A percentile compares a stretch with the other conserved stretches of the same genome.
phyloP scores from a whole-genome alignment of 2,113 vertebrate species.

The Rhinolophus sinicus region DNA sequence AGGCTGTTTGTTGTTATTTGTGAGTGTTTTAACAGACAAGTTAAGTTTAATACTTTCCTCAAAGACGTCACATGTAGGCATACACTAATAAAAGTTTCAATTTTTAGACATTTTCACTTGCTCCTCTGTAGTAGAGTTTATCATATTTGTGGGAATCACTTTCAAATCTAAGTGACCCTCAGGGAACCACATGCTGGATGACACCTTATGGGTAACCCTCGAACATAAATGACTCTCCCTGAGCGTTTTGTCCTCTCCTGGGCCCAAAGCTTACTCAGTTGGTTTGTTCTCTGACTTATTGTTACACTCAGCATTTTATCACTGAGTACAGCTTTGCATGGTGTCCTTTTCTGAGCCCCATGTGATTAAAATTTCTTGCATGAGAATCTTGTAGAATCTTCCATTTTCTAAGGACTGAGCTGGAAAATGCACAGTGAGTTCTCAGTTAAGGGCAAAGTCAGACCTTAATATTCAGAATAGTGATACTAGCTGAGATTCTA shows the following conservation, averaged over 20 bases:
- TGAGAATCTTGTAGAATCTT: not conserved
- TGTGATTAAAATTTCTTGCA: not conserved
- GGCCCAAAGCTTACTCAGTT: not conserved
- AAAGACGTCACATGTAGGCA: not conserved
- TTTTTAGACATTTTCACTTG: not conserved
- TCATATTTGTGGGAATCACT: not conserved
- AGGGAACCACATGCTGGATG: not conserved
- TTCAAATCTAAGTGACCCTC: not conserved
- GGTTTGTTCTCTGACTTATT: not conserved
- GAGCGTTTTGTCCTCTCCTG: not conserved
- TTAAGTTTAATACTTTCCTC: slow-evolving; percentile 34
- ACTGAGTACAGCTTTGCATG: not conserved
- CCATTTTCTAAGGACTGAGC: not conserved
- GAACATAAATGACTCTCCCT: not conserved
- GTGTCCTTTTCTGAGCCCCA: not conserved
- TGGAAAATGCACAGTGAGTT: not conserved
- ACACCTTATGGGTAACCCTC: not conserved
- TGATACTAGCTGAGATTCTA: not conserved
- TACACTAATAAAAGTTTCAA: not conserved
- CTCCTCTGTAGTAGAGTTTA: not conserved
- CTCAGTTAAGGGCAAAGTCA: not conserved
- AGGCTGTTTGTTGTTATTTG: slow-evolving; percentile 47
- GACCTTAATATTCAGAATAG: not conserved
- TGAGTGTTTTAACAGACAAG: not conserved
- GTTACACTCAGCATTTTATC: not conserved